phyloP scores from a whole-genome alignment of 2,797 vertebrate species.

The Podarcis siculus region DNA sequence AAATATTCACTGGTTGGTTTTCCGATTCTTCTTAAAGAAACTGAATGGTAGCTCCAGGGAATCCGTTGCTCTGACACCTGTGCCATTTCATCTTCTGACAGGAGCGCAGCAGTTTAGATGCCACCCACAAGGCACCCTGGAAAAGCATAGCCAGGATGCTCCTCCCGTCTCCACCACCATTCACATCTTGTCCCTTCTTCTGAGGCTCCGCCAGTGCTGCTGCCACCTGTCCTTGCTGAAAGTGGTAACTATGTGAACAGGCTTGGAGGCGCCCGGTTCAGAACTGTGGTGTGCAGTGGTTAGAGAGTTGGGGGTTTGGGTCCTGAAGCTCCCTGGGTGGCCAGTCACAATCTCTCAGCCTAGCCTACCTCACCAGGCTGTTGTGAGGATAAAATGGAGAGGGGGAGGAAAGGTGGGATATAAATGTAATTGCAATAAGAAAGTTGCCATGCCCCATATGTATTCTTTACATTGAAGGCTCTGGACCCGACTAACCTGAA shows the following conservation, averaged over 20 bases:
- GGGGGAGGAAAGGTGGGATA: too few species aligned
- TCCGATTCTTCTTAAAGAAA: background rate
- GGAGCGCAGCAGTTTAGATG: conserved; percentile 86
- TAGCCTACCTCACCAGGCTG: too few species aligned
- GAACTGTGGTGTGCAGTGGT: background rate
- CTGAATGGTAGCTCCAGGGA: background rate
- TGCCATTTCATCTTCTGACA: conserved; percentile 64
- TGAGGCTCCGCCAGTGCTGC: conserved; percentile 95
- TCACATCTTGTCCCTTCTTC: conserved; percentile 91
- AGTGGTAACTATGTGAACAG: conserved; percentile 77
- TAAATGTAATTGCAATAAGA: too few species aligned
- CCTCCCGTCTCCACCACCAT: conserved; percentile 80
- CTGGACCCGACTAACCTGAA: conserved; percentile 86
- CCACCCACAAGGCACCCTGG: conserved; percentile 54
- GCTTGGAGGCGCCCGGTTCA: background rate
- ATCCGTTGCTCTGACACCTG: conserved; percentile 6
- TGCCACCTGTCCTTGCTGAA: conserved; percentile 93
- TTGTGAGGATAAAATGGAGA: too few species aligned
- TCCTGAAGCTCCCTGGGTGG: too few species aligned
- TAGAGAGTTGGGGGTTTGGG: too few species aligned
- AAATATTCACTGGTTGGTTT: background rate
- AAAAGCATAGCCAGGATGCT: conserved; percentile 7
- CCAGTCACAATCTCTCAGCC: too few species aligned
- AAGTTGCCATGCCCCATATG: background rate
- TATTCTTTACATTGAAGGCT: conserved; percentile 75